Evolutionary conservation across 1,140 invertebrate genomes (phyloP).

Genomic region (Drosophila athabasca): DNA sequence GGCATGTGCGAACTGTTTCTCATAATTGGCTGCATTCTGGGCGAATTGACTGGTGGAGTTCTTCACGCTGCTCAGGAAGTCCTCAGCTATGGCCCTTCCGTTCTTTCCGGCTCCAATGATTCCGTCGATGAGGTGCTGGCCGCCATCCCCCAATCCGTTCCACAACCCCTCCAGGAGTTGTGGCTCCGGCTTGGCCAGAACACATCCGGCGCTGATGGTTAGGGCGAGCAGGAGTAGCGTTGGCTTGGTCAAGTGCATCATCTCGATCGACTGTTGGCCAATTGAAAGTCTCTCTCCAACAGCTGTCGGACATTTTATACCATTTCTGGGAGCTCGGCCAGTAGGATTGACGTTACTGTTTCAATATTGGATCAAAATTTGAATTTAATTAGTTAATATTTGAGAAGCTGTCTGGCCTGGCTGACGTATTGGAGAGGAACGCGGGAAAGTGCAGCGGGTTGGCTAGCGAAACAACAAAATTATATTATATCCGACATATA

Average conservation of each 20-base stretch:
- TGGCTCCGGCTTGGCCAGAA: slow-evolving; percentile 17
- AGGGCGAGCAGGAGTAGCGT: slow-evolving; percentile 50
- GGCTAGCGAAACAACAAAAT: too few relatives aligned
- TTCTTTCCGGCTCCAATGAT: slow-evolving; percentile 4
- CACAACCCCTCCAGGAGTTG: slow-evolving; percentile 23
- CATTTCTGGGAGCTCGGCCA: neutral
- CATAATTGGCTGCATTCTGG: neutral
- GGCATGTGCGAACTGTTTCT: slow-evolving; percentile 3
- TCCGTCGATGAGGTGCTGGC: slow-evolving; percentile 14
- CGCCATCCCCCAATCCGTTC: slow-evolving; percentile 6
- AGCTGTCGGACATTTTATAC: slow-evolving; percentile 45
- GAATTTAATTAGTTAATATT: slow-evolving; percentile 60
- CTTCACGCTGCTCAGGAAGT: neutral
- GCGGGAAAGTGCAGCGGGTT: too few relatives aligned
- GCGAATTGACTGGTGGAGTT: slow-evolving; percentile 3
- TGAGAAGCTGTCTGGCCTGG: slow-evolving; percentile 44
- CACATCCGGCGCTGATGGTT: slow-evolving; percentile 42
- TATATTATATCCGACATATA: too few relatives aligned
- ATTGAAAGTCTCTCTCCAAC: neutral
- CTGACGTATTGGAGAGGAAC: too few relatives aligned
- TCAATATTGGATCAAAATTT: slow-evolving; percentile 50
- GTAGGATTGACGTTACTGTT: slow-evolving; percentile 2
- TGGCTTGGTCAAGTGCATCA: slow-evolving; percentile 59
- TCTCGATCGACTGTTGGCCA: slow-evolving; percentile 7
- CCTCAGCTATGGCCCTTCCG: slow-evolving; percentile 4